Conservation (phyloP, 2,888 invertebrate species). For the Charanyca ferruginea region DNA sequence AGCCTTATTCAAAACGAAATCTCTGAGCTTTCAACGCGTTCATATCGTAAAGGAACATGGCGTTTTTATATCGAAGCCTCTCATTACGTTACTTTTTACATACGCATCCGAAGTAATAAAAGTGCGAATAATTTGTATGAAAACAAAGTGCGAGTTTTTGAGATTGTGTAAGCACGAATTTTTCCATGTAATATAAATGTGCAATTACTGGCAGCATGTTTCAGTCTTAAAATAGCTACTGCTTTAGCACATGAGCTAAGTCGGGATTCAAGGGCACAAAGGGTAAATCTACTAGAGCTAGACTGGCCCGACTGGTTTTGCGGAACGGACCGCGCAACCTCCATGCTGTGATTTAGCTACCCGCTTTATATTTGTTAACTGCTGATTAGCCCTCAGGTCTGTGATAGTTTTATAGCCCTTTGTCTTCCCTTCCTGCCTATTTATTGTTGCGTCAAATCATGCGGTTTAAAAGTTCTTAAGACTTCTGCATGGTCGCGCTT, state of each 20-base stretch:
- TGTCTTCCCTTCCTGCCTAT: conserved; percentile 43
- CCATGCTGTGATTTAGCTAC: conserved; percentile 72
- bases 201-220: conserved; percentile 67
- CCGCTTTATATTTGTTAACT: conserved; percentile 45
- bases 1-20: conserved; percentile 74
- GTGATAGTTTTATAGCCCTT: conserved; percentile 55
- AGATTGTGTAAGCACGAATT: conserved; percentile 26
- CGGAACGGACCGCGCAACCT: conserved; percentile 67
- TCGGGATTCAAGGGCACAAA: conserved; percentile 69
- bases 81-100: conserved; percentile 21
- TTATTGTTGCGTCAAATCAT: conserved; percentile 27
- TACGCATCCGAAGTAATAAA: conserved; percentile 27
- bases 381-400: conserved; percentile 30
- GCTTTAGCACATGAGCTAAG: conserved; percentile 50
- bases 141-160: conserved; percentile 19
- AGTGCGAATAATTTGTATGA: conserved; percentile 17
- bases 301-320: conserved; percentile 79
- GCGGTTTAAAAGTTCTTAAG: no score
- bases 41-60: conserved; percentile 20
- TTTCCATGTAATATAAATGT: conserved; percentile 65
- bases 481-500: no score
- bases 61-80: conserved; percentile 30
- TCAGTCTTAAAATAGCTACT: conserved; percentile 76
- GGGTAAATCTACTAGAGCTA: conserved; percentile 70
- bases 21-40: conserved; percentile 79